Evolutionary conservation across 2,113 vertebrate species (phyloP).

Genomic region (Neolamprologus cancellatus): DNA sequence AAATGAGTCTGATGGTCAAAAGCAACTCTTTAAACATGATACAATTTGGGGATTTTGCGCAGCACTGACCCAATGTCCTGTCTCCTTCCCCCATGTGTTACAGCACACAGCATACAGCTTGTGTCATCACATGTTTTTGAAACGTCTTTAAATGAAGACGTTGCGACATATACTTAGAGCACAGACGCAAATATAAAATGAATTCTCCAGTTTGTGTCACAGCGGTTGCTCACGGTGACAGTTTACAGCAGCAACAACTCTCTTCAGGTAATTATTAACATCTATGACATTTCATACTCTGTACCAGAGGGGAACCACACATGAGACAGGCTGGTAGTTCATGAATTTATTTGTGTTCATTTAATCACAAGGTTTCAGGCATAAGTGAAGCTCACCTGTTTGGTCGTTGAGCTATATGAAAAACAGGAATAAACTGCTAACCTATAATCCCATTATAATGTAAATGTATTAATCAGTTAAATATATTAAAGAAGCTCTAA

Average conservation of each 20-base stretch:
- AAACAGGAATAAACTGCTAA: not conserved
- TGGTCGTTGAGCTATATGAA: not conserved
- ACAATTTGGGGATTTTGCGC: not conserved
- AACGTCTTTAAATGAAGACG: not conserved
- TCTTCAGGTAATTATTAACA: not conserved
- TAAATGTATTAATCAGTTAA: not conserved
- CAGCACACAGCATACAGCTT: not conserved
- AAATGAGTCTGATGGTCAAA: not conserved
- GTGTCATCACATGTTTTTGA: not conserved
- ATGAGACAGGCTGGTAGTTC: accelerated
- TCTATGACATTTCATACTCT: accelerated
- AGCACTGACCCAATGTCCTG: constrained; percentile 1
- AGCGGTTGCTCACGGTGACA: accelerated
- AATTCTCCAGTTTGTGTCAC: not conserved
- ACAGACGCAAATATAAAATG: not conserved
- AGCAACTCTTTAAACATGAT: not conserved
- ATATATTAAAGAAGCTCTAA: not conserved
- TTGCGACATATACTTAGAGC: not conserved
- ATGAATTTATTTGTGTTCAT: not conserved
- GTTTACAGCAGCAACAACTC: not conserved
- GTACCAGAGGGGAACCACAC: not conserved
- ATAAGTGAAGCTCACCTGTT: not conserved
- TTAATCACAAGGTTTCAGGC: accelerated
- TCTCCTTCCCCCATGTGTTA: not conserved
- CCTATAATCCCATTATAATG: not conserved